A percentile compares a stretch with the other conserved stretches of the same genome.
phyloP scores from a whole-genome alignment of 2,113 vertebrate genomes.

The Paradoxurus hermaphroditus region DNA sequence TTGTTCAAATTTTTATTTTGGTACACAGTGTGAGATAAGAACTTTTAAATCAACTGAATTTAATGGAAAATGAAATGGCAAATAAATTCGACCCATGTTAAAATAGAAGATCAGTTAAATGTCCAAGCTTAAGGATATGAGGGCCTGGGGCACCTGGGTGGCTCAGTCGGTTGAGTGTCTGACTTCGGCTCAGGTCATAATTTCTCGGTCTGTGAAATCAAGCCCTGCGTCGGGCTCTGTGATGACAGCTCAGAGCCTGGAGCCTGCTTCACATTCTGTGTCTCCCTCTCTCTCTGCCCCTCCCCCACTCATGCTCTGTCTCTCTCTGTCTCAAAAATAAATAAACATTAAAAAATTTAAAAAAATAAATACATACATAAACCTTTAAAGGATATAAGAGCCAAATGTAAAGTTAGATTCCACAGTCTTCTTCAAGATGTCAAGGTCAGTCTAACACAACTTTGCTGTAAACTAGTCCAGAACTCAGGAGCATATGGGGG shows the following conservation, averaged over 20 bases:
- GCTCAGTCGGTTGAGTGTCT: too few species aligned
- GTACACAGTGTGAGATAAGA: constrained; percentile 62
- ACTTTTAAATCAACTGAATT: constrained; percentile 52
- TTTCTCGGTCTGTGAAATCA: too few species aligned
- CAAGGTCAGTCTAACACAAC: constrained; percentile 48
- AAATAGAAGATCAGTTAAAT: constrained; percentile 68
- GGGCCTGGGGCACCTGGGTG: too few species aligned
- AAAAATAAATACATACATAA: too few species aligned
- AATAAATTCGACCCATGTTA: constrained; percentile 75
- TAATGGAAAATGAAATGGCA: constrained; percentile 61
- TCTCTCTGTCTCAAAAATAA: too few species aligned
- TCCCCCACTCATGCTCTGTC: too few species aligned
- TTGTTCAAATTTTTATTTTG: constrained; percentile 75
- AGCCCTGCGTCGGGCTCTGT: too few species aligned
- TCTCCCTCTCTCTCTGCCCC: too few species aligned
- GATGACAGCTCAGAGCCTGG: too few species aligned
- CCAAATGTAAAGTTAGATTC: constrained; percentile 63
- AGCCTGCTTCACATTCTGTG: too few species aligned
- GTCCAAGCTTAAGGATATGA: constrained; percentile 38
- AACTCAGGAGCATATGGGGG: constrained; percentile 47
- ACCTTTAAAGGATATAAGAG: constrained; percentile 7
- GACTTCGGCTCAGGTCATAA: too few species aligned
- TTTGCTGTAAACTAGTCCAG: constrained; percentile 77
- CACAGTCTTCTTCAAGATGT: constrained; percentile 62
- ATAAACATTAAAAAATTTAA: not conserved